These are phyloP conservation scores for Sinodicranocentrus sp. DNA, from an alignment of 2,888 invertebrate genomes.

Conservation along the genomic window DNA sequence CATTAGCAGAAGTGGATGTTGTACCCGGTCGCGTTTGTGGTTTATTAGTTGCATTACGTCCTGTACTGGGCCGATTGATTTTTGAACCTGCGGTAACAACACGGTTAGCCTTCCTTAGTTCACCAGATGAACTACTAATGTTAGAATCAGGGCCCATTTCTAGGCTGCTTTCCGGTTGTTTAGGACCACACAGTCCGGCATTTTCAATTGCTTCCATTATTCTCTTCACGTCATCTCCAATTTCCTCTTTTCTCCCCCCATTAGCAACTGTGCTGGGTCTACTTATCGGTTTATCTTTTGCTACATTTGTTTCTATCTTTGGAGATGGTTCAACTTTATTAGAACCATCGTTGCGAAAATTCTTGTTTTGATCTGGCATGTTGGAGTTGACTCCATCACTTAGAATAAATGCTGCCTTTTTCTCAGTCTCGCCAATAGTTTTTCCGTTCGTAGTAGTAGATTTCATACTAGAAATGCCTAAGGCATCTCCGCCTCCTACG, in stretches of 20 bases:
- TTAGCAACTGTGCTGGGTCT: neutral
- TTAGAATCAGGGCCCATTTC: constrained; percentile 8
- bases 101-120: neutral
- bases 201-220: constrained; percentile 54
- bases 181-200: constrained; percentile 56
- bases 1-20: constrained; percentile 17
- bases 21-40: constrained; percentile 22
- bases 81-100: neutral
- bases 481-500: constrained; percentile 32
- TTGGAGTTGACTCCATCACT: neutral
- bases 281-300: too few relatives aligned
- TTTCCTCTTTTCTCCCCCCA: constrained; percentile 34
- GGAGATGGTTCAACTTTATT: neutral
- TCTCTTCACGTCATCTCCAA: constrained; percentile 56
- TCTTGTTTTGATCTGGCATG: neutral
- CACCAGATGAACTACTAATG: constrained; percentile 31
- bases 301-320: neutral
- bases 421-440: constrained; percentile 15
- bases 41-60: neutral
- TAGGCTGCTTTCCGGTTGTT: constrained; percentile 2
- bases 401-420: neutral
- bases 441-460: neutral
- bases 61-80: constrained; percentile 7
- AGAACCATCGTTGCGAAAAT: neutral
- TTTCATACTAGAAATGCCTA: constrained; percentile 3